Base-by-base conservation (phyloP, 35 echinoderm and acorn worm genomes). In the Acanthaster planci region DNA sequence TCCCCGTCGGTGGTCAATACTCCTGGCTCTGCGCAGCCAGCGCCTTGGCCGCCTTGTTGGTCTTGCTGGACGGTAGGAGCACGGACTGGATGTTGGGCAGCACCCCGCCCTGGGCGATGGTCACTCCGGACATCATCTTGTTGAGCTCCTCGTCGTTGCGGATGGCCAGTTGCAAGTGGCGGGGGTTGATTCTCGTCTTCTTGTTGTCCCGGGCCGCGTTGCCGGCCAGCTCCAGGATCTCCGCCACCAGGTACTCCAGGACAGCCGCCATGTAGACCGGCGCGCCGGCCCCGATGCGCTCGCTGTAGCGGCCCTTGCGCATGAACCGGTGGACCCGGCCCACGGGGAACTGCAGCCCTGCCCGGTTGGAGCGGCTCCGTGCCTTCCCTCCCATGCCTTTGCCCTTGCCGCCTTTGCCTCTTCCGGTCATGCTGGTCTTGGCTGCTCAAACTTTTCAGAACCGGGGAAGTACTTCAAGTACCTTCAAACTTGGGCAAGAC, bases 81-180 rank as follows among this genome's bases (percentile, higher is more conserved):
- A 97, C 94, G 81, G 90, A 87, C 88, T 97, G 94, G 84, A 97
- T 97, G 76, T 97, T 97, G 52, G 94, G 94, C 15, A 94, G 84
- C 22, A 94, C 92, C 77, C 92, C 92, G 26, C 92, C 93, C 80
- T 95, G 93, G 4, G 93, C 88, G 75, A 95, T 95, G 84, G 93
- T 95, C 27, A 95, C 93, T 50, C 93, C 89, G 38, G 68, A 59
- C 35, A 94, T 77, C 5, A 94, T 77, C 67, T 86, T 90, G 78
- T 94, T 94, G 38, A 94, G 52, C 72, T 95, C 93, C 77, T 95
- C 93, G 84, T 95, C 93, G 72, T 95, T 95, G 14, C 93, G 88
- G 84, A 95, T 86, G 55, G 93, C 93, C 17, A 95, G 85, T 18
- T 95, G 93, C 3, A 95, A 80, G 78, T 95, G 93, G 22, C 93